Percentiles rank a stretch among this genome's conserved stretches.
phyloP scores from a whole-genome alignment of 2,888 invertebrate genomes.

The Chrysolina oricalcia region DNA sequence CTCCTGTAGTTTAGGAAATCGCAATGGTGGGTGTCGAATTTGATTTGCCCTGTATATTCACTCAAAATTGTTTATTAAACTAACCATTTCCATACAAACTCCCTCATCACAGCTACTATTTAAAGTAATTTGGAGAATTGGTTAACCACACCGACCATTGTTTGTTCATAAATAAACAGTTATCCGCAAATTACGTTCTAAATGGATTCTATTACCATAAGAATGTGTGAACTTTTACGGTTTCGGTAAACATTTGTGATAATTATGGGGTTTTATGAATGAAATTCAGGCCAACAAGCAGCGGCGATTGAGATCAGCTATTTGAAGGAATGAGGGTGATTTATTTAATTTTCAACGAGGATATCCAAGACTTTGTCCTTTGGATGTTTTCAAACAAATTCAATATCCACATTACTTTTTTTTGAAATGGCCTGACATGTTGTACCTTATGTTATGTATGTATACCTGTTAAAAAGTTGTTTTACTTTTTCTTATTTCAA shows the following conservation, averaged over 20 bases:
- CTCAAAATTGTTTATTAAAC: not conserved
- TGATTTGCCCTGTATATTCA: not conserved
- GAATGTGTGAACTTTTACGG: conserved; percentile 22
- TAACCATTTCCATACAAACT: not conserved
- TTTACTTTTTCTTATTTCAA: too few relatives aligned
- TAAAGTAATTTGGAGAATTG: not conserved
- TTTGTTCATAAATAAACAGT: conserved; percentile 1
- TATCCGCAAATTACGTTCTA: conserved; percentile 19
- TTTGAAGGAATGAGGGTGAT: not conserved
- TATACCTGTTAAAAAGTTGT: too few relatives aligned
- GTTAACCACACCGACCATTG: not conserved
- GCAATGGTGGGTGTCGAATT: too few relatives aligned
- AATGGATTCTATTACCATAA: conserved; percentile 12
- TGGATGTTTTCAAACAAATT: not conserved
- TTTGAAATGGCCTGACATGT: too few relatives aligned
- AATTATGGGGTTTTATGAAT: conserved; percentile 18
- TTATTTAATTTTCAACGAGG: not conserved
- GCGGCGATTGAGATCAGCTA: not conserved
- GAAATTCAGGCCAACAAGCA: not conserved
- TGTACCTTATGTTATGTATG: too few relatives aligned
- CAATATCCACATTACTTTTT: too few relatives aligned
- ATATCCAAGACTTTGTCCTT: not conserved
- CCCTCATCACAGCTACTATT: not conserved
- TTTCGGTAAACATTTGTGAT: conserved; percentile 16
- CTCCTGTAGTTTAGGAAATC: too few relatives aligned